A percentile compares a stretch with the other conserved stretches of the same genome.
These are phyloP conservation scores for Cryptoblepharus egeriae DNA, from an alignment of 2,797 vertebrate genomes.

Conservation along the genomic window DNA sequence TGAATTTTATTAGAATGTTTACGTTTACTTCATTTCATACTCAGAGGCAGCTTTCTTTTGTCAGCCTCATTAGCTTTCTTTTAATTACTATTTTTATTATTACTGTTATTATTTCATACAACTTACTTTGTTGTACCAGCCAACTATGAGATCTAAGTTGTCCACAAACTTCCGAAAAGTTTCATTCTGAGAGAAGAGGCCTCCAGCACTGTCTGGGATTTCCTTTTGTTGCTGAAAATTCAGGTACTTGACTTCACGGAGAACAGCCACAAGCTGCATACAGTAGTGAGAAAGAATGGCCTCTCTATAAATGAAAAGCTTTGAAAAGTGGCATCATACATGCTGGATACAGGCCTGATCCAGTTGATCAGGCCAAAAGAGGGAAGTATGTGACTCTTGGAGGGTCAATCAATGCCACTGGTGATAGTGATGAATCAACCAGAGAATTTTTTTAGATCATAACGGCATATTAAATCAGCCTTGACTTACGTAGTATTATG, in stretches of 20 bases:
- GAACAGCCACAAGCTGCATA: constrained; percentile 71
- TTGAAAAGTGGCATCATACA: not conserved
- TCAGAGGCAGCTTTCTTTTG: too few species aligned
- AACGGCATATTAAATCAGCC: too few species aligned
- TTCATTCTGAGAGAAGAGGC: constrained; percentile 72
- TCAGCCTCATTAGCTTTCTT: not conserved
- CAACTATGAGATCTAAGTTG: constrained; percentile 77
- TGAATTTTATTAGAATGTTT: not conserved
- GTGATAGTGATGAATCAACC: not conserved
- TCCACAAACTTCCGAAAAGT: constrained; percentile 78
- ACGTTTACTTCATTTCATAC: not conserved
- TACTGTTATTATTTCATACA: not conserved
- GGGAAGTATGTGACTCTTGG: not conserved
- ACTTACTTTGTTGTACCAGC: constrained; percentile 83
- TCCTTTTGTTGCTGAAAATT: constrained; percentile 73
- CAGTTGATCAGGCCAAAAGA: not conserved
- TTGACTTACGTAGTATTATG: not conserved
- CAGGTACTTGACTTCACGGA: constrained; percentile 82
- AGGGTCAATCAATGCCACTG: not conserved
- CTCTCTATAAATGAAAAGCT: not conserved
- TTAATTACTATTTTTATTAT: too few species aligned
- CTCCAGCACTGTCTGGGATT: constrained; percentile 66
- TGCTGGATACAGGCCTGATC: not conserved
- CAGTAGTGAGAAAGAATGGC: fast-evolving
- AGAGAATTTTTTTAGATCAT: too few species aligned